Base-by-base conservation (phyloP, 2,113 vertebrate genomes). In the Myrmecophaga tridactyla region DNA sequence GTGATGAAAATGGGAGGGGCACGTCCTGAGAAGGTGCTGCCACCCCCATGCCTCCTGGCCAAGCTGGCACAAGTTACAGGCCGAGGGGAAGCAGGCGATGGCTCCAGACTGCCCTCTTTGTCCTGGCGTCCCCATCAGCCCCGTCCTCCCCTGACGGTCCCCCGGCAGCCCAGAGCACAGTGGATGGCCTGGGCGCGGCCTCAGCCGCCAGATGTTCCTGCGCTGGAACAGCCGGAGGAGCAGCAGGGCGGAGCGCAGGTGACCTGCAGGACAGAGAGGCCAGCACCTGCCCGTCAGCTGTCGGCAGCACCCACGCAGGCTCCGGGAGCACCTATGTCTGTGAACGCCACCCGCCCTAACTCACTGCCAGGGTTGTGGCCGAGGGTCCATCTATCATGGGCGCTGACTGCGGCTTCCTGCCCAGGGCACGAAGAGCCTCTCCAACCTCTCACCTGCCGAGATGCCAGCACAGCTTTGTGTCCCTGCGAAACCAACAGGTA, bases 161-260 rank as follows among this genome's bases (percentile, higher is more conserved):
- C 62, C 95, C 51, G 91, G 93, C 97, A 97, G 95, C 96, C 89
- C 69, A 51, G n/a, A 82, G 97, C 92, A 97, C 97, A 97, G 98
- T 97, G 96, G 96, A 97, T 97, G 98, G 96, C 89, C 95, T 94
- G 90, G 48, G 7, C n/a, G 34, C n/a, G 53, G 82, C 3, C 1
- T 87, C 83, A 73, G 60, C 46, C 23, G 97, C 97, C 98, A 98
- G 98, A 98, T 98, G 98, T 97, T 98, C 60, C 41, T 15, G 89
- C 96, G 65, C 58, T 84, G 43, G 96, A 98, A 97, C 98, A 98
- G 96, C 98, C 98, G 98, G 97, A 96, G 76, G 84, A 97, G 86
- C 98, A 1, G 96, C 97, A 21, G 98, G 98, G 90, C 51, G 95
- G 95, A 94, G 97, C 91, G 56, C 90, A 51, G 96, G 93, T 98